These are phyloP conservation scores for Drosophila austrosaltans DNA, from an alignment of 2,888 invertebrate genomes.

Conservation along the genomic window DNA sequence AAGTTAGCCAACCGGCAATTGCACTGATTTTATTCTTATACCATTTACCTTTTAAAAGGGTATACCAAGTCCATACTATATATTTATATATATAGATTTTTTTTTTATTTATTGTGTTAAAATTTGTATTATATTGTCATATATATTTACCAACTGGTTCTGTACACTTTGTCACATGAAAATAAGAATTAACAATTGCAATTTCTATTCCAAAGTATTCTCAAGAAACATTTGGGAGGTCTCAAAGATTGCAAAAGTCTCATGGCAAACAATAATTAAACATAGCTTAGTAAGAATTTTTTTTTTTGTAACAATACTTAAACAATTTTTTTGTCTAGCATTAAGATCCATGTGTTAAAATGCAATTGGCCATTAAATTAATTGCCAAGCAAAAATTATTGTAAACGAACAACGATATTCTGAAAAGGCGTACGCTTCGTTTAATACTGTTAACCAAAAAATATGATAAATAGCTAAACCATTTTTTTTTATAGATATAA, in stretches of 20 bases:
- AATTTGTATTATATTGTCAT: background rate
- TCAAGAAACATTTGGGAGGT: background rate
- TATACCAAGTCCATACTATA: background rate
- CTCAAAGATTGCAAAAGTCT: conserved; percentile 1
- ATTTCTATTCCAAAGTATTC: conserved; percentile 17
- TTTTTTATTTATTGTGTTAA: background rate
- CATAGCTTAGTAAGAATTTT: background rate
- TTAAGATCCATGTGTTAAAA: conserved; percentile 8
- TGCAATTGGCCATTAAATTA: background rate
- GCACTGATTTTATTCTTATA: background rate
- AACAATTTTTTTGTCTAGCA: conserved; percentile 11
- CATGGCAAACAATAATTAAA: background rate
- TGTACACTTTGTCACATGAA: background rate
- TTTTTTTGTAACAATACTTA: background rate
- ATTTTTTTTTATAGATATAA: conserved; percentile 43
- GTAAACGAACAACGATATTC: conserved; percentile 39
- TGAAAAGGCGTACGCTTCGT: conserved; percentile 23
- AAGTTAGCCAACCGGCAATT: background rate
- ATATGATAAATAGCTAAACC: conserved; percentile 6
- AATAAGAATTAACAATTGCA: conserved; percentile 16
- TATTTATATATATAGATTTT: background rate
- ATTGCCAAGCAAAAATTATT: conserved; percentile 36
- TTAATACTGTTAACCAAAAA: conserved; percentile 52
- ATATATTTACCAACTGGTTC: background rate
- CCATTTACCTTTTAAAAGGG: background rate